Evolutionary conservation across 2,113 vertebrate genomes (phyloP).

Genomic region (Podiceps cristatus): DNA sequence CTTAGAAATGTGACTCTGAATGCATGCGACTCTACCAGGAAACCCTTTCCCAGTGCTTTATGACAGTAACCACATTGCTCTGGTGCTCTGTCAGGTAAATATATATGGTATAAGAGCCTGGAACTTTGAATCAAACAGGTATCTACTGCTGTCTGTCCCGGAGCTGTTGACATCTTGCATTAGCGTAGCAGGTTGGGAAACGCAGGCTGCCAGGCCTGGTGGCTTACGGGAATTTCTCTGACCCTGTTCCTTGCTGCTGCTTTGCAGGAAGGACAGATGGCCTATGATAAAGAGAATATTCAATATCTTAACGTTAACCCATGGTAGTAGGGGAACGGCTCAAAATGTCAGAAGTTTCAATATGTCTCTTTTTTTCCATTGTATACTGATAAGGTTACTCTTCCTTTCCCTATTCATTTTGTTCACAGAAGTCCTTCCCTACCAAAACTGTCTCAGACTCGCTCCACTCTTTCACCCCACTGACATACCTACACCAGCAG

Average conservation of each 20-base stretch:
- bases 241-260: not conserved
- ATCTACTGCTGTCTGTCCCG: not conserved
- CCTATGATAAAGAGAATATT: not conserved
- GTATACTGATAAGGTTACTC: not conserved
- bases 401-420: not conserved
- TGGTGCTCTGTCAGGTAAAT: not conserved
- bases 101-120: not conserved
- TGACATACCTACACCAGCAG: not conserved
- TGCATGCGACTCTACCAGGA: not conserved
- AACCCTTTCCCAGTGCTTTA: not conserved
- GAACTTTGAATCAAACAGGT: conserved; percentile 8
- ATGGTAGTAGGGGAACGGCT: not conserved
- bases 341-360: not conserved
- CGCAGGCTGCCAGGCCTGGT: not conserved
- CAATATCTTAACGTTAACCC: not conserved
- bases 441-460: not conserved
- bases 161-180: not conserved
- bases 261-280: not conserved
- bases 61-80: not conserved
- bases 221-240: not conserved
- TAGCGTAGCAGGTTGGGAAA: not conserved
- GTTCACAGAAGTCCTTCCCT: not conserved
- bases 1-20: conserved; percentile 22
- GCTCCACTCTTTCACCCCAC: not conserved
- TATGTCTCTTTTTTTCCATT: not conserved